phyloP scores from a whole-genome alignment of 2,113 vertebrate genomes.

The Heptranchias perlo region DNA sequence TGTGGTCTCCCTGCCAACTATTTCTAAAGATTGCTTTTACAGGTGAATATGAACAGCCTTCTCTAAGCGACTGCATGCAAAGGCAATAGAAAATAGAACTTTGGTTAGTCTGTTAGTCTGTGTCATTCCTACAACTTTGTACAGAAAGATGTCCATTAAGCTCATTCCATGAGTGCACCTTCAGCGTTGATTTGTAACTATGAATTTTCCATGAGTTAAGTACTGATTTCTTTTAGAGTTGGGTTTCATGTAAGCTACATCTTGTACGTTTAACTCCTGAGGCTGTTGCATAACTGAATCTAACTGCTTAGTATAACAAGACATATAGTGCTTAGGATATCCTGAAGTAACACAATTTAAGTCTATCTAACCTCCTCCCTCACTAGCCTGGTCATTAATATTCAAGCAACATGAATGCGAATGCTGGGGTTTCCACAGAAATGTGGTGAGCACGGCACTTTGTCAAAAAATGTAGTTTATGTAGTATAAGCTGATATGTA shows the following conservation, averaged over 20 bases:
- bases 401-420: neutral
- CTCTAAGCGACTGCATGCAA: neutral
- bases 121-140: neutral
- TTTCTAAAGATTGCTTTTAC: constrained; percentile 30
- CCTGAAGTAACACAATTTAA: neutral
- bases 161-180: neutral
- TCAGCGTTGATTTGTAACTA: constrained; percentile 1
- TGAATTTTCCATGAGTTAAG: constrained; percentile 24
- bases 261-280: neutral
- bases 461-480: neutral
- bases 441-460: neutral
- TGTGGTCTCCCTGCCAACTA: constrained; percentile 19
- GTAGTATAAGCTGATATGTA: neutral
- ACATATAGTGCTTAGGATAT: neutral
- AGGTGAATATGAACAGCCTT: constrained; percentile 12
- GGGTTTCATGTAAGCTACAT: neutral
- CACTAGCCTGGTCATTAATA: neutral
- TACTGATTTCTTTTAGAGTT: neutral
- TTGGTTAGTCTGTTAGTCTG: neutral
- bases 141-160: neutral
- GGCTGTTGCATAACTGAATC: neutral
- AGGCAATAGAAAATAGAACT: neutral
- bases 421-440: neutral
- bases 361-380: neutral
- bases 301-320: neutral